Percentiles rank a stretch among this genome's conserved stretches.
phyloP scores from a whole-genome alignment of 1,140 invertebrate genomes.

The Pogonognathellus flavescens region DNA sequence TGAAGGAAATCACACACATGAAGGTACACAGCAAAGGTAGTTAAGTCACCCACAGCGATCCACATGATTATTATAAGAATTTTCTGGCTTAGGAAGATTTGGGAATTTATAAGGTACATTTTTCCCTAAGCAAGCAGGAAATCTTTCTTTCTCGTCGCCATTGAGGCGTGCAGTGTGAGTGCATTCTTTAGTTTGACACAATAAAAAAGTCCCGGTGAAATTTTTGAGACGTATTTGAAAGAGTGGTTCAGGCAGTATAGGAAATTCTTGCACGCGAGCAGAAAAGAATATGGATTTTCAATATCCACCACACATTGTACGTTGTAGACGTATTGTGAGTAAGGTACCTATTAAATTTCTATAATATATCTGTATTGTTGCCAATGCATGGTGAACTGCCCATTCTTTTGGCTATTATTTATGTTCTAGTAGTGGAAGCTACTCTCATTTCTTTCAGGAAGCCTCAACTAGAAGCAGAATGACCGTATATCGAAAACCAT shows the following conservation, averaged over 20 bases:
- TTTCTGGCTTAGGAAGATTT: no score
- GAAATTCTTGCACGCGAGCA: constrained; percentile 25
- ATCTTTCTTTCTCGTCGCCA: constrained; percentile 23
- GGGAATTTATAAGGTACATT: neutral
- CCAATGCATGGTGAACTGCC: constrained; percentile 12
- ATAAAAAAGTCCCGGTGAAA: constrained; percentile 38
- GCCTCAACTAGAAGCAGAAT: neutral
- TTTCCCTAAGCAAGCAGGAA: constrained; percentile 1
- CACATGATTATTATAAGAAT: no score
- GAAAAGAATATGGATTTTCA: constrained; percentile 51
- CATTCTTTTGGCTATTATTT: constrained; percentile 20
- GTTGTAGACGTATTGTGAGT: no score
- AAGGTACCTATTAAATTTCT: no score
- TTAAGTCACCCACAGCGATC: no score
- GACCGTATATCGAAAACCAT: neutral
- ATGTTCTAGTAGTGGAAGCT: constrained; percentile 4
- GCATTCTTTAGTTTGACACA: constrained; percentile 48
- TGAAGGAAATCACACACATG: no score
- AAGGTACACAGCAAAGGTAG: no score
- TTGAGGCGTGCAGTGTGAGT: constrained; percentile 44
- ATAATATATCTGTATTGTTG: neutral
- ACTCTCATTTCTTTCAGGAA: neutral
- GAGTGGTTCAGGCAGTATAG: neutral
- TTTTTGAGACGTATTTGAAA: constrained; percentile 42
- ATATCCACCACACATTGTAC: constrained; percentile 29